These are phyloP conservation scores for Aproaerema taeniolella DNA, from an alignment of 2,888 invertebrate species.

Conservation along the genomic window DNA sequence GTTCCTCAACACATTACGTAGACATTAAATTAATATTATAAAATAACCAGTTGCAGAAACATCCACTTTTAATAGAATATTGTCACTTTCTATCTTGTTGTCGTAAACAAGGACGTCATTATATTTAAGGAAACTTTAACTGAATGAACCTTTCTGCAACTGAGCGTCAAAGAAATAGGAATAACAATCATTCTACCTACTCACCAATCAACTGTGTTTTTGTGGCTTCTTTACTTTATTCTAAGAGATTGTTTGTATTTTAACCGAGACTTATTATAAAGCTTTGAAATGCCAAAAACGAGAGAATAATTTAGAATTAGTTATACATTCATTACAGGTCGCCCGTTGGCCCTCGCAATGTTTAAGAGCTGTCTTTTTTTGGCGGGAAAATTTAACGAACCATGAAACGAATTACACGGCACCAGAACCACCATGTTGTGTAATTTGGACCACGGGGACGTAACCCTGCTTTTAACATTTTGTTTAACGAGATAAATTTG, in stretches of 20 bases:
- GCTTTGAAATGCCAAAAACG: too few relatives aligned
- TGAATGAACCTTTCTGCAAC: too few relatives aligned
- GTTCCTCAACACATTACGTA: too few relatives aligned
- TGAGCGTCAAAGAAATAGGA: background rate
- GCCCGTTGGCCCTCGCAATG: background rate
- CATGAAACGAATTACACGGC: constrained; percentile 33
- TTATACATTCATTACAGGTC: constrained; percentile 1
- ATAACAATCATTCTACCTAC: background rate
- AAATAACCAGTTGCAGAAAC: background rate
- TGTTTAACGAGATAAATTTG: constrained; percentile 24
- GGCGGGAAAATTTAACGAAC: constrained; percentile 22
- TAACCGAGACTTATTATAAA: too few relatives aligned
- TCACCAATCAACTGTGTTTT: background rate
- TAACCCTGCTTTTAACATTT: constrained; percentile 7
- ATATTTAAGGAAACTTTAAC: too few relatives aligned
- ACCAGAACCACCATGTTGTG: constrained; percentile 31
- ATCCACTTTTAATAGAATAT: background rate
- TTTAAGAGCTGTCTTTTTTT: constrained; percentile 14
- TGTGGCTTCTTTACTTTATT: background rate
- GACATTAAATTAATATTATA: too few relatives aligned
- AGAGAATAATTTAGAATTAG: background rate
- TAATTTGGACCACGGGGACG: constrained; percentile 37
- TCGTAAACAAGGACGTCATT: too few relatives aligned
- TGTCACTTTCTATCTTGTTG: too few relatives aligned
- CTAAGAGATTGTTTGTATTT: background rate